phyloP scores from a whole-genome alignment of 1,140 invertebrate genomes.

The Bombus haemorrhoidalis region DNA sequence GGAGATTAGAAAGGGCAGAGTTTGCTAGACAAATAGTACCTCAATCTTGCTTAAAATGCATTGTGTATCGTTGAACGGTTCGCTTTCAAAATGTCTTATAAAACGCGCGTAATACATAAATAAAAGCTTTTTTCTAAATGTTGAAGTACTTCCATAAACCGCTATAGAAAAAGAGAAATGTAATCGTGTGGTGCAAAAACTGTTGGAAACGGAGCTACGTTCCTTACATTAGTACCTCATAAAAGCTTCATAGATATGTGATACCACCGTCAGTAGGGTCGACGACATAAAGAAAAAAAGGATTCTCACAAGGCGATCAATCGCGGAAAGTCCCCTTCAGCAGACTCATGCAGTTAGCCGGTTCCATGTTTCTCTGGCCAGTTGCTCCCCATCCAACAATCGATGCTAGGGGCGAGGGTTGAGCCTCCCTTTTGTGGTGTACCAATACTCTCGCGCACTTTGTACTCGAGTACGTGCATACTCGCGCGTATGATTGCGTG shows the following conservation, averaged over 20 bases:
- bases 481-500: background rate
- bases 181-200: background rate
- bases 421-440: slow-evolving; percentile 24
- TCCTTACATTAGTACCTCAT: background rate
- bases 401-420: slow-evolving; percentile 35
- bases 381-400: slow-evolving; percentile 43
- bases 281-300: slow-evolving; percentile 5
- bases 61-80: no score
- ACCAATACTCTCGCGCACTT: slow-evolving; percentile 1
- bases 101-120: no score
- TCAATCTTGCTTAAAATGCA: background rate
- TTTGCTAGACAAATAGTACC: background rate
- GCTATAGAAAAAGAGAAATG: background rate
- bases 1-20: background rate
- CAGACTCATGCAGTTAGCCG: slow-evolving; percentile 23
- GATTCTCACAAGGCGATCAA: slow-evolving; percentile 42
- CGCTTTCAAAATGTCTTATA: no score
- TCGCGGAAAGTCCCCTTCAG: slow-evolving; percentile 29
- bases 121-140: no score
- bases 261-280: background rate
- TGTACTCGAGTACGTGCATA: background rate
- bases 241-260: slow-evolving; percentile 2
- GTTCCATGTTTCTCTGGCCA: slow-evolving; percentile 23
- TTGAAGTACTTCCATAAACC: no score
- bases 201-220: background rate